These are phyloP conservation scores for Xiphophorus maculatus DNA, from an alignment of 2,113 vertebrate genomes.

Conservation along the genomic window DNA sequence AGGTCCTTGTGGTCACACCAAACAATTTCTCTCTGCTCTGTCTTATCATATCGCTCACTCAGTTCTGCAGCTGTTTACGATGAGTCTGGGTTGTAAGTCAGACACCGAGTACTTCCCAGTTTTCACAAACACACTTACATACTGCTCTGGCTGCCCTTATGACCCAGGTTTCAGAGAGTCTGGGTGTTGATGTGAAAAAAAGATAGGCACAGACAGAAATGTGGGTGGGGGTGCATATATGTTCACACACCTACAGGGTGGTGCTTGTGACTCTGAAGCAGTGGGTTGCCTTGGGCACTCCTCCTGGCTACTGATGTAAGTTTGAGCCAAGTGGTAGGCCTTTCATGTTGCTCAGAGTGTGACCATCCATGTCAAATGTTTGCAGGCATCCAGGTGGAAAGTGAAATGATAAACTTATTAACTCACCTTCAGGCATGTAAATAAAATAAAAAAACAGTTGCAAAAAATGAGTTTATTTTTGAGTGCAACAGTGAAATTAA, in stretches of 20 bases:
- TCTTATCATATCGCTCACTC: slow-evolving; percentile 8
- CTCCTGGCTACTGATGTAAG: slow-evolving; percentile 57
- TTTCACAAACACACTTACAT: background rate
- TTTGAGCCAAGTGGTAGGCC: slow-evolving; percentile 44
- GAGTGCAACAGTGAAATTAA: too few relatives aligned
- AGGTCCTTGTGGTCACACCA: background rate
- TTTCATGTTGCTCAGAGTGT: slow-evolving; percentile 32
- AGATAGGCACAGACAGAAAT: slow-evolving; percentile 4
- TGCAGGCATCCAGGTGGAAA: slow-evolving; percentile 8
- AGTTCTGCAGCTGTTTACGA: background rate
- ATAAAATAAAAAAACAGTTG: too few relatives aligned
- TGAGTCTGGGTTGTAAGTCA: slow-evolving; percentile 1
- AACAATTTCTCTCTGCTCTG: slow-evolving; percentile 2
- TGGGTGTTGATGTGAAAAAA: background rate
- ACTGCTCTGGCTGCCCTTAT: slow-evolving; percentile 8
- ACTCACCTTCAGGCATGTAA: too few relatives aligned
- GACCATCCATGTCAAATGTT: slow-evolving; percentile 48
- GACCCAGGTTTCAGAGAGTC: slow-evolving; percentile 15
- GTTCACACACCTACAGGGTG: slow-evolving; percentile 1
- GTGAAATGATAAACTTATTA: background rate
- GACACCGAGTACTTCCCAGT: background rate
- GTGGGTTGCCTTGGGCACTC: slow-evolving; percentile 52
- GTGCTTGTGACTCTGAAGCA: slow-evolving; percentile 46
- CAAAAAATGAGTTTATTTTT: too few relatives aligned
- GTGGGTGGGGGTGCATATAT: background rate